phyloP scores from a whole-genome alignment of 2,113 vertebrate genomes.

The Heterocephalus glaber region DNA sequence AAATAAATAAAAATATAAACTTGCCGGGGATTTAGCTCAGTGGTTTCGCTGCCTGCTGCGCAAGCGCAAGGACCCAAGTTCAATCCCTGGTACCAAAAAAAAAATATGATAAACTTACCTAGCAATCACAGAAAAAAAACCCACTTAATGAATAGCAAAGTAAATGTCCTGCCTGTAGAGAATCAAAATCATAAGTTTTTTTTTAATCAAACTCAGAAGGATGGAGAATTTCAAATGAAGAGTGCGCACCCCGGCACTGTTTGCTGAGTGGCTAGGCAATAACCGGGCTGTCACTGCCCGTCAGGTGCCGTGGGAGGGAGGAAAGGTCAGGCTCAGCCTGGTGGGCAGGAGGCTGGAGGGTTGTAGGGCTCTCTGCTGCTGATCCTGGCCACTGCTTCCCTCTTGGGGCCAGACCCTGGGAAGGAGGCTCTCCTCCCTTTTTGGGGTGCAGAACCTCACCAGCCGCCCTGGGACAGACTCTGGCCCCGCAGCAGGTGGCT shows the following conservation, averaged over 20 bases:
- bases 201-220: background rate
- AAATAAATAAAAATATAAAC: too few relatives aligned
- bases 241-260: slow-evolving; percentile 60
- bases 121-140: slow-evolving; percentile 22
- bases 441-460: background rate
- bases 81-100: too few relatives aligned
- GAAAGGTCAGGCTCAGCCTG: background rate
- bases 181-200: slow-evolving; percentile 28
- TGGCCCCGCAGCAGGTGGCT: background rate
- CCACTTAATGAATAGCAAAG: background rate
- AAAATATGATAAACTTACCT: background rate
- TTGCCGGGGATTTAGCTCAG: too few relatives aligned
- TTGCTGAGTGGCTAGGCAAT: slow-evolving; percentile 69
- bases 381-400: background rate
- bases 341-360: background rate
- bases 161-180: slow-evolving; percentile 32
- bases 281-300: slow-evolving; percentile 29
- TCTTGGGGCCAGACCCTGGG: background rate
- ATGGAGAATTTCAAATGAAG: slow-evolving; percentile 51
- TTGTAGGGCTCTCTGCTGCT: background rate
- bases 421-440: background rate
- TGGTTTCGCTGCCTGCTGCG: too few relatives aligned
- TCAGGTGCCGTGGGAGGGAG: background rate
- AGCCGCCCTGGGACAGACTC: background rate
- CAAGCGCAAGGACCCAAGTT: too few relatives aligned